Conservation (phyloP, 30 jellyfish, hydroid and myxozoan species). For the Hydra vulgaris region DNA sequence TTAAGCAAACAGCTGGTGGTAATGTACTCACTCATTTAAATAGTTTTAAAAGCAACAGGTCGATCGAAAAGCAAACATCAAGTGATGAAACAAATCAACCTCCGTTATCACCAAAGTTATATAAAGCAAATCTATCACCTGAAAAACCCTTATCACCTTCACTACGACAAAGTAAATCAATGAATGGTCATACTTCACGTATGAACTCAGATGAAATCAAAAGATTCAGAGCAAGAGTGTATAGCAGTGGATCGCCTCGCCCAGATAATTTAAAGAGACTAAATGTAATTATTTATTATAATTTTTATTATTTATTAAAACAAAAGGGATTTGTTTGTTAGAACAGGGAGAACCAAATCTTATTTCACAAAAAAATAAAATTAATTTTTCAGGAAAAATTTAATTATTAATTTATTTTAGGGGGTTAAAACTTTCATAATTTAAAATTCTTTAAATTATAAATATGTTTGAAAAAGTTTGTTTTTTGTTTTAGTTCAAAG, state of each 20-base stretch:
- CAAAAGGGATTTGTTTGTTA: too few relatives aligned
- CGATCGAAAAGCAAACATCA: background rate
- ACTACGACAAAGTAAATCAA: background rate
- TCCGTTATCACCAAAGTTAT: slow-evolving; percentile 5
- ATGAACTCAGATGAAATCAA: background rate
- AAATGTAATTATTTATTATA: background rate
- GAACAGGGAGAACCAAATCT: too few relatives aligned
- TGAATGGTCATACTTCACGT: slow-evolving; percentile 1
- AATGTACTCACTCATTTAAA: slow-evolving; percentile 55
- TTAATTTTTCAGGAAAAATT: too few relatives aligned
- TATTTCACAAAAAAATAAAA: too few relatives aligned
- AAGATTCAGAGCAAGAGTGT: background rate
- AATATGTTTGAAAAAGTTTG: too few relatives aligned
- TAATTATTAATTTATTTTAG: too few relatives aligned
- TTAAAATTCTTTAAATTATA: too few relatives aligned
- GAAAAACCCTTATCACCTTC: background rate
- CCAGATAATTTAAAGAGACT: background rate
- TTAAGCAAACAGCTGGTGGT: slow-evolving; percentile 44
- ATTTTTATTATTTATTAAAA: too few relatives aligned
- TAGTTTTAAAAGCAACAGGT: slow-evolving; percentile 63
- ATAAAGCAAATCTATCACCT: background rate
- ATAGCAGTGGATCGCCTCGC: background rate
- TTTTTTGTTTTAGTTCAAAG: too few relatives aligned
- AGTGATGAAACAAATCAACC: background rate
- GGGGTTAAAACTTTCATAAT: too few relatives aligned